Evolutionary conservation across 2,113 vertebrate genomes (phyloP).

Genomic region (Numida meleagris): DNA sequence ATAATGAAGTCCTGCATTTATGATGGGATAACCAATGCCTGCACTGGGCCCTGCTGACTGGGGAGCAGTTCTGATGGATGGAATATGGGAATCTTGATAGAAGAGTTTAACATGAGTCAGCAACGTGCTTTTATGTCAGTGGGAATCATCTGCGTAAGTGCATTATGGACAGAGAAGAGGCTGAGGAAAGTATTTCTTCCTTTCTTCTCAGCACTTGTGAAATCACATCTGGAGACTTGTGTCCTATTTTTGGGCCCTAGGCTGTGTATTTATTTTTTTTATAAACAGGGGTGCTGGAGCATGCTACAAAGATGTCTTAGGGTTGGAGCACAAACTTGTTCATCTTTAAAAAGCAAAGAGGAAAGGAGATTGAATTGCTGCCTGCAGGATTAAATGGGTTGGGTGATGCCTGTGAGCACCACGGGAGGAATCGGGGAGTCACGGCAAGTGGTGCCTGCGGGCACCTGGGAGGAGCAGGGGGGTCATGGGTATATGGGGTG

Average conservation of each 20-base stretch:
- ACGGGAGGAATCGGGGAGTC: no score
- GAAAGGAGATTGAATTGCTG: not conserved
- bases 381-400: no score
- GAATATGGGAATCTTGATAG: not conserved
- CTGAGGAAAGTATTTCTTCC: not conserved
- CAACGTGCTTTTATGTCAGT: fast-evolving
- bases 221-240: not conserved
- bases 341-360: not conserved
- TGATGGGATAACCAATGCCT: not conserved
- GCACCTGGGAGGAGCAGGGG: no score
- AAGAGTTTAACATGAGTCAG: not conserved
- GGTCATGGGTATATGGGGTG: no score
- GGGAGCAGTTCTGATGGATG: not conserved
- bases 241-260: not conserved
- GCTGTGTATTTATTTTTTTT: not conserved
- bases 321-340: not conserved
- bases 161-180: not conserved
- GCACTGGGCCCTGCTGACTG: not conserved
- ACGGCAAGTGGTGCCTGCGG: no score
- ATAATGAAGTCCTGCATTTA: not conserved
- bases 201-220: not conserved
- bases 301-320: not conserved
- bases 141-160: not conserved
- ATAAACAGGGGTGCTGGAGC: not conserved
- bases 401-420: no score